Base-by-base conservation (phyloP, 2,888 invertebrate genomes). In the Pseudanteris insignis region DNA sequence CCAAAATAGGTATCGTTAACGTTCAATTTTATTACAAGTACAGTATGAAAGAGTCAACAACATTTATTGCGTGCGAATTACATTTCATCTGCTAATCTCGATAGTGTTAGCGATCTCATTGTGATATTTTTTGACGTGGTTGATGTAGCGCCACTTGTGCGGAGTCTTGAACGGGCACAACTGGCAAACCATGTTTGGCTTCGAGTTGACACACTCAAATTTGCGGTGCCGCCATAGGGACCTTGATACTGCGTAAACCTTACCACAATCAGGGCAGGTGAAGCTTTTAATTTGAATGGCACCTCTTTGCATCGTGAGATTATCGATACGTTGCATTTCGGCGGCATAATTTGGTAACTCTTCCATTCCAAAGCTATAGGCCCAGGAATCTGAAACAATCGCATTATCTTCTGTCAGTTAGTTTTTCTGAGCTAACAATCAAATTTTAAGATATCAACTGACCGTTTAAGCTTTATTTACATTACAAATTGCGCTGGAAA, bases 171-270 rank as follows among this genome's bases (percentile, higher is more conserved):
- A 78, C 1, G 69, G 47, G 25, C 78, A 78, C 0, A 65, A 50
- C 4, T 73, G 69, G 58, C 78, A 78, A 8, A 64, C 51, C 28
- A 70, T 61, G 12, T 69, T 76, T 0, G 78, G 78, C 30, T 65
- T 67, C 1, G 78, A 67, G 47, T 78, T 76, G 47, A 78, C 65
- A 55, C 78, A 78, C 43, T 78, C 78, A 61, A 70, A 77, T 29
- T 77, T 78, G 33, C 69, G 71, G 55, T 78, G 78, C 18, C 78
- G 67, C 77, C 77, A 74, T 1, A 77, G 66, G 1, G 78, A 78
- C 12, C 77, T 70, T 18, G 67, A 67, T 1, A 76, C 77, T 7
- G 71, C 67, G 57, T 78, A 78, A 9, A 67, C 55, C 34, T 75
- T 78, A 21, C 78, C 77, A 46, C 78, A 78, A 24, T 73, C 71